These are phyloP conservation scores for Drosophila nasuta DNA, from an alignment of 1,140 invertebrate species.

Conservation along the genomic window DNA sequence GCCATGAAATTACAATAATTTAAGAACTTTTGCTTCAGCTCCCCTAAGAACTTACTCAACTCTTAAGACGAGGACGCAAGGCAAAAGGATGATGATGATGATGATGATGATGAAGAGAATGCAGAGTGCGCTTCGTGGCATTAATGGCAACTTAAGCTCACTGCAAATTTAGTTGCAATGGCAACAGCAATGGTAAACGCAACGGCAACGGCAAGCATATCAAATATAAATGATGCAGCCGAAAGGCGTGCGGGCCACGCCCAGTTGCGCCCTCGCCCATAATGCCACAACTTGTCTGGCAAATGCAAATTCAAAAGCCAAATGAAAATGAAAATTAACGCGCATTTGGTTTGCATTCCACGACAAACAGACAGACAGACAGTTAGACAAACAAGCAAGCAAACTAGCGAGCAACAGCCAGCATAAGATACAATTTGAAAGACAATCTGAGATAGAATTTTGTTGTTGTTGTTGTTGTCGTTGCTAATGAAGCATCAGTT, in stretches of 20 bases:
- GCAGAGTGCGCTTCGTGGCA: slow-evolving; percentile 37
- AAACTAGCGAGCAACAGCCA: slow-evolving; percentile 2
- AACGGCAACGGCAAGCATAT: slow-evolving; percentile 45
- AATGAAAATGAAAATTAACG: slow-evolving; percentile 64
- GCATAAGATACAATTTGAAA: slow-evolving; percentile 30
- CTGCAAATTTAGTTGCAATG: slow-evolving; percentile 48
- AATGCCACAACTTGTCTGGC: slow-evolving; percentile 48
- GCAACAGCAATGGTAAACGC: not conserved
- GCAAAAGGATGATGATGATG: not conserved
- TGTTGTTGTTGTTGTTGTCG: slow-evolving; percentile 36
- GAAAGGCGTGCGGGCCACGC: slow-evolving; percentile 19
- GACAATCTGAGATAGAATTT: slow-evolving; percentile 44
- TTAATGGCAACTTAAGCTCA: slow-evolving; percentile 74
- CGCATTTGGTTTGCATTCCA: slow-evolving; percentile 38
- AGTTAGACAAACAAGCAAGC: slow-evolving; percentile 13
- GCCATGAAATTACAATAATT: slow-evolving; percentile 72
- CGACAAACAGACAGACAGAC: slow-evolving; percentile 9
- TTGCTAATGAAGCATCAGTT: slow-evolving; percentile 66
- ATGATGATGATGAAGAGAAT: slow-evolving; percentile 5
- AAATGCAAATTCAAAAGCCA: slow-evolving; percentile 57
- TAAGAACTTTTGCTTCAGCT: slow-evolving; percentile 62
- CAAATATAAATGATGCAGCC: slow-evolving; percentile 65
- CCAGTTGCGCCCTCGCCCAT: slow-evolving; percentile 18
- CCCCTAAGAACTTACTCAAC: slow-evolving; percentile 55
- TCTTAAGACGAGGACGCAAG: slow-evolving; percentile 1